Base-by-base conservation (phyloP, 2,888 invertebrate genomes). In the Drosophila kambysellisi region DNA sequence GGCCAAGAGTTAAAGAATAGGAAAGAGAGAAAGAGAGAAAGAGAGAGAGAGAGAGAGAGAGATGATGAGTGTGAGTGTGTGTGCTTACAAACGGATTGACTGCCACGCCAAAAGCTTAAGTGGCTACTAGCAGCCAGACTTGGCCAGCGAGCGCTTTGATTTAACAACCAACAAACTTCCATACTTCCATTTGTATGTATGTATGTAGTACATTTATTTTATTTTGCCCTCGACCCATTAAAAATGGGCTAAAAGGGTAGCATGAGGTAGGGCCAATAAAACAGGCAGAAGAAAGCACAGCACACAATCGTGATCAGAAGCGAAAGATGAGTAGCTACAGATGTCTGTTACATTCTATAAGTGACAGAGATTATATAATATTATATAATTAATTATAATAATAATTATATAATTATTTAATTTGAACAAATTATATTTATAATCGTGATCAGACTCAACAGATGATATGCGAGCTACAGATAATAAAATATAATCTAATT, bases 61-160 rank as follows among this genome's bases (percentile, higher is more conserved):
- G 11, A 25, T 25, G 11, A 30, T 53, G 9, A 30, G n/a, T 41
- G 12, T 35, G 29, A 15, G 15, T 37, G 37, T n/a, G 25, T 25
- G 20, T 25, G 82, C 83, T 86, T 82, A 86, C 87, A 80, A 83
- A 74, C 86, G 88, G 85, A 86, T 86, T 86, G 85, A 86, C 88
- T 86, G 82, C 83, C 83, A 88, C 82, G 83, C 88, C 88, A 86
- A 83, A 88, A 88, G 85, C 88, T 86, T 88, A 86, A 86, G 85
- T 86, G 85, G 78, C 88, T 88, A 74, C 74, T 72, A 67, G 73
- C 64, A 76, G 54, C 73, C 64, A 64, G 63, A 66, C 66, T 50
- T 51, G 78, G 79, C 62, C 78, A 79, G 68, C 67, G 52, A 70
- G 61, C 66, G 81, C 80, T 78, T 78, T 80, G 81, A 80, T 80